phyloP scores from a whole-genome alignment of 2,797 vertebrate genomes.

The Acanthornis magna region DNA sequence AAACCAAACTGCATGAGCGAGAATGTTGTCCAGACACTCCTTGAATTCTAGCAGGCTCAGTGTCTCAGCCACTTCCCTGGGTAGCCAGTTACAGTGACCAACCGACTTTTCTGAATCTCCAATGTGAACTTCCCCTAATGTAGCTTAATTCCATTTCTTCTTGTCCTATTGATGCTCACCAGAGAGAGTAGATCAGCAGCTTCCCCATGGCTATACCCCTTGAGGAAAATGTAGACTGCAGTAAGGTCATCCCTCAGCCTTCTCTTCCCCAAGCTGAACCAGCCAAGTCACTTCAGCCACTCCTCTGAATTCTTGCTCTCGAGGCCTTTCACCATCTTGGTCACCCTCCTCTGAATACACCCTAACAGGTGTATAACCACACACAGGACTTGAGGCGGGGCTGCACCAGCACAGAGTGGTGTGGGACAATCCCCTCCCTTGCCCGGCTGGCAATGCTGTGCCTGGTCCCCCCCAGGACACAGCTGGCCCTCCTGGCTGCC shows the following conservation, averaged over 20 bases:
- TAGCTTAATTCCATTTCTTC: not conserved
- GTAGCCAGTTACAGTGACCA: not conserved
- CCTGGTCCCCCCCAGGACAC: not conserved
- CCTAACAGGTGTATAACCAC: too few relatives aligned
- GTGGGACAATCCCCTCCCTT: too few relatives aligned
- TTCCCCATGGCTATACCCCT: accelerated
- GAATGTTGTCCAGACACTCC: accelerated
- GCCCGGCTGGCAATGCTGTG: accelerated
- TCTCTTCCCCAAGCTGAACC: not conserved
- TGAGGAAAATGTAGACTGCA: not conserved
- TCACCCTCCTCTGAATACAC: not conserved
- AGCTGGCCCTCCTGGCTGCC: not conserved
- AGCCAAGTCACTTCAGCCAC: not conserved
- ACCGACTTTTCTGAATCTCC: too few relatives aligned
- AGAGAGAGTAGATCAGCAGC: not conserved
- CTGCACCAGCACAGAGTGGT: not conserved
- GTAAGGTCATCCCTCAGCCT: not conserved
- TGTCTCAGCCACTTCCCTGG: not conserved
- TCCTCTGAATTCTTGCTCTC: not conserved
- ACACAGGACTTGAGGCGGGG: too few relatives aligned
- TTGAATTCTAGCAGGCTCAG: not conserved
- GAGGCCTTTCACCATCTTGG: not conserved
- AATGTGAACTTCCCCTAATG: too few relatives aligned
- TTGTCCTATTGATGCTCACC: not conserved
- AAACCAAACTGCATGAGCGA: not conserved